Conservation (phyloP, 35 echinoderm and acorn worm species). For the Eucidaris tribuloides region DNA sequence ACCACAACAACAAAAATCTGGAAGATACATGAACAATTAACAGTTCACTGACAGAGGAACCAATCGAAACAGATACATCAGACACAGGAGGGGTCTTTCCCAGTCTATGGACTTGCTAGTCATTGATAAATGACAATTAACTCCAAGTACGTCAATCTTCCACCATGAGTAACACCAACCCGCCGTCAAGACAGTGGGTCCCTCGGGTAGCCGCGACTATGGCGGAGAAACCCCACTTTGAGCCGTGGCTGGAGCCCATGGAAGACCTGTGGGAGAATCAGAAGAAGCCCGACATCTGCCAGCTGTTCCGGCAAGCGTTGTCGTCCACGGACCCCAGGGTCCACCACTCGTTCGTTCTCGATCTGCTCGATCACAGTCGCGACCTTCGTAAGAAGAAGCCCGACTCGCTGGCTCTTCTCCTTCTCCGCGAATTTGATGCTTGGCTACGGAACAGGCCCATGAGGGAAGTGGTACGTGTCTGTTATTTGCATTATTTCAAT, state of each 20-base stretch:
- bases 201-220: too few species aligned
- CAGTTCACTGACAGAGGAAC: too few species aligned
- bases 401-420: constrained; percentile 12
- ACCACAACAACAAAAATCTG: too few species aligned
- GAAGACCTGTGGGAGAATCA: constrained; percentile 9
- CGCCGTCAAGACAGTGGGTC: too few species aligned
- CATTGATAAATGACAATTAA: too few species aligned
- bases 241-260: not conserved
- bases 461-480: not conserved
- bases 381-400: constrained; percentile 46
- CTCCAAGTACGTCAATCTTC: too few species aligned
- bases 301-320: not conserved
- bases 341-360: constrained; percentile 34
- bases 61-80: too few species aligned
- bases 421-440: constrained; percentile 34
- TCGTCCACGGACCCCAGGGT: not conserved
- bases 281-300: not conserved
- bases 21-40: too few species aligned
- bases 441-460: not conserved
- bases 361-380: constrained; percentile 36
- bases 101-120: too few species aligned
- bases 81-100: too few species aligned
- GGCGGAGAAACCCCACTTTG: not conserved
- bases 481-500: too few species aligned
- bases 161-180: too few species aligned